These are phyloP conservation scores for Parasteatoda tepidariorum DNA, from an alignment of 1,140 invertebrate species.

Conservation along the genomic window DNA sequence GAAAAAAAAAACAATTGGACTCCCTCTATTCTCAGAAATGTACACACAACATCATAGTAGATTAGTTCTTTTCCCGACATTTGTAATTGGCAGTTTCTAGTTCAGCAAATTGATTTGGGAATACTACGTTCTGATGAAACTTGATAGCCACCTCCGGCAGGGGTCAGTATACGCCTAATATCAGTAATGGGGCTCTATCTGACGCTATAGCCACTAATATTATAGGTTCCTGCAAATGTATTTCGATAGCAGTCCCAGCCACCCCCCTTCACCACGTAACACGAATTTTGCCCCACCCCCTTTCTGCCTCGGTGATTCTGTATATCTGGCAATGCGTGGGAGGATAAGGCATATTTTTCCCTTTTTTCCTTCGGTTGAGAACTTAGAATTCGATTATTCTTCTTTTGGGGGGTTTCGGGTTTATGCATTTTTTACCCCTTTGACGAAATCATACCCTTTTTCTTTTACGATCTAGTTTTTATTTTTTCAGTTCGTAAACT, in stretches of 20 bases:
- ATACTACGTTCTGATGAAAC: conserved; percentile 58
- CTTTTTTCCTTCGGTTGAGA: conserved; percentile 3
- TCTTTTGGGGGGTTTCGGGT: background rate
- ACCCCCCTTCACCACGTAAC: background rate
- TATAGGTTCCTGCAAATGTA: conserved; percentile 57
- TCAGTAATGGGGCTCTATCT: conserved; percentile 46
- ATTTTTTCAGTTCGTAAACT: no score
- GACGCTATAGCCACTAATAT: conserved; percentile 33
- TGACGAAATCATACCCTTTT: no score
- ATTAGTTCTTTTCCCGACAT: conserved; percentile 28
- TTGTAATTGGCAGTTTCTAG: conserved; percentile 54
- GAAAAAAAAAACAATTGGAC: background rate
- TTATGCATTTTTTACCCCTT: background rate
- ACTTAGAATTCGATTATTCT: conserved; percentile 31
- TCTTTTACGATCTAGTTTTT: no score
- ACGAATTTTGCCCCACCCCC: conserved; percentile 40
- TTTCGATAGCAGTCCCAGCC: conserved; percentile 26
- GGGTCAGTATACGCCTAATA: conserved; percentile 58
- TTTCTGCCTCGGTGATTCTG: background rate
- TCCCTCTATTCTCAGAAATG: background rate
- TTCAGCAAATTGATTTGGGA: conserved; percentile 56
- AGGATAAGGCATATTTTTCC: background rate
- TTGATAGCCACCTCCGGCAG: conserved; percentile 44
- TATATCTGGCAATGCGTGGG: background rate
- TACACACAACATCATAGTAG: conserved; percentile 29